Conservation (phyloP, 2,888 invertebrate species). For the Rotaria socialis region DNA sequence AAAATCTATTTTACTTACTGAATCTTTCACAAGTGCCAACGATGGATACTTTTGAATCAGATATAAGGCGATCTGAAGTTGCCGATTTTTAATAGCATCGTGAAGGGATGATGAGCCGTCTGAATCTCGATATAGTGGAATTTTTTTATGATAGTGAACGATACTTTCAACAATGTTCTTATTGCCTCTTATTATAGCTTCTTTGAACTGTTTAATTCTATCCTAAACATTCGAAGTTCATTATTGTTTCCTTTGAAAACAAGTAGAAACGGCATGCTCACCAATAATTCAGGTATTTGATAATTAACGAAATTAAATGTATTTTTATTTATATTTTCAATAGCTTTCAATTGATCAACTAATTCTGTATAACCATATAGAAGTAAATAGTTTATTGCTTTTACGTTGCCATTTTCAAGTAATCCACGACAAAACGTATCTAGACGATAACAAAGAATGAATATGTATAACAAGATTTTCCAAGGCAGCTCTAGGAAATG, state of each 20-base stretch:
- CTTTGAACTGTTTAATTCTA: conserved; percentile 26
- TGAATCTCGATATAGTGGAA: conserved; percentile 35
- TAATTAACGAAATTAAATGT: conserved; percentile 25
- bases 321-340: conserved; percentile 34
- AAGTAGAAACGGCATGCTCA: background rate
- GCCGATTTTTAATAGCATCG: conserved; percentile 39
- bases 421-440: background rate
- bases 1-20: conserved; percentile 22
- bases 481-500: too few relatives aligned
- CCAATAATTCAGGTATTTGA: conserved; percentile 37
- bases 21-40: conserved; percentile 41
- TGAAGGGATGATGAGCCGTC: conserved; percentile 39
- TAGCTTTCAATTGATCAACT: background rate
- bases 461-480: too few relatives aligned
- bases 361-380: conserved; percentile 29
- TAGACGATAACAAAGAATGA: background rate
- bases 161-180: background rate
- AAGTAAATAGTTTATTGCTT: conserved; percentile 32
- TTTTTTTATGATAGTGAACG: conserved; percentile 18
- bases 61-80: background rate
- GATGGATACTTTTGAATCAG: conserved; percentile 39
- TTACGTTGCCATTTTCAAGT: conserved; percentile 37
- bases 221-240: too few relatives aligned
- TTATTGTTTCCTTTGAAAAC: background rate
- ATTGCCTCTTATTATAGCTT: conserved; percentile 9